Conservation (phyloP, 2,113 vertebrate genomes). For the Orthonyx spaldingii region DNA sequence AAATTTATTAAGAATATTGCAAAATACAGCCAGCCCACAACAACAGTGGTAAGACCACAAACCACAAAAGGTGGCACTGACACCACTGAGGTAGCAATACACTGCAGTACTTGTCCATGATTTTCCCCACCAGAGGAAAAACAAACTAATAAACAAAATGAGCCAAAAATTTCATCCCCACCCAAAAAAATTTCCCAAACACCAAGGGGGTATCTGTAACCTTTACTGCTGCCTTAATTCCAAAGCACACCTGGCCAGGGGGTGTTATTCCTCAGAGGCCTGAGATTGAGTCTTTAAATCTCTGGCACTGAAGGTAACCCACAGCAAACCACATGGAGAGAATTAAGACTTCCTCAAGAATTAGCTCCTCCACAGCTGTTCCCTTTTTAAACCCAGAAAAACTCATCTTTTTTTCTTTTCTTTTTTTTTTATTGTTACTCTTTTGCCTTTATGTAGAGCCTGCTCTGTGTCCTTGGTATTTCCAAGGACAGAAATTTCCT, state of each 20-base stretch:
- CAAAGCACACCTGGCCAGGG: not conserved
- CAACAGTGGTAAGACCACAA: not conserved
- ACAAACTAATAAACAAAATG: not conserved
- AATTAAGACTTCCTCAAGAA: not conserved
- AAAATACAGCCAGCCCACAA: not conserved
- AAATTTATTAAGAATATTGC: not conserved
- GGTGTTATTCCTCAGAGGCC: not conserved
- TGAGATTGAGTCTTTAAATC: not conserved
- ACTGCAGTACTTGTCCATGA: not conserved
- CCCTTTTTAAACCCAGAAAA: not conserved
- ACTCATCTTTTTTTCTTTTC: not conserved
- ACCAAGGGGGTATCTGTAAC: not conserved
- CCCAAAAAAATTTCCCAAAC: not conserved
- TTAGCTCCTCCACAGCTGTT: not conserved
- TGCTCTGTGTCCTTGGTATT: not conserved
- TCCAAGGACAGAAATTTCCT: too few species aligned
- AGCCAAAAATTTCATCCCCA: not conserved
- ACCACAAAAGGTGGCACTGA: not conserved
- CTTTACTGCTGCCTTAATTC: not conserved
- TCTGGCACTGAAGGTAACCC: not conserved
- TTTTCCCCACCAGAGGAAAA: not conserved
- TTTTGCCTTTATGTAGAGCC: not conserved
- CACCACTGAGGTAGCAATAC: not conserved
- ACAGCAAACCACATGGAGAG: accelerated
- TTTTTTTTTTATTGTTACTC: not conserved